These are phyloP conservation scores for Tetragnatha versicolor DNA, from an alignment of 1,140 invertebrate species.

Conservation along the genomic window DNA sequence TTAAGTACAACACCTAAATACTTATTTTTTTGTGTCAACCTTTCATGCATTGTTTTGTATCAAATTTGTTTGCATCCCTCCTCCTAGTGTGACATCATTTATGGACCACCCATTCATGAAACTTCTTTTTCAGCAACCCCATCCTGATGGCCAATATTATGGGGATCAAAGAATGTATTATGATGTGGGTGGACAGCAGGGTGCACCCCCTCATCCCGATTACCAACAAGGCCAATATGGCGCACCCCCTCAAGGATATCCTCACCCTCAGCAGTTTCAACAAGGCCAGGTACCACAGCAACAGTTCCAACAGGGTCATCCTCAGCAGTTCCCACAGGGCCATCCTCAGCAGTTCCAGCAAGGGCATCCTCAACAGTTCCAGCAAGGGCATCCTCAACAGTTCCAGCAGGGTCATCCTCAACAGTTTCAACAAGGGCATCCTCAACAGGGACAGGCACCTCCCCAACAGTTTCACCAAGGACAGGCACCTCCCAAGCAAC, in stretches of 20 bases:
- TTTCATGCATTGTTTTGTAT: too few relatives aligned
- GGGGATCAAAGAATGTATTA: constrained; percentile 39
- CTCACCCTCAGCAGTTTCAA: constrained; percentile 49
- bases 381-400: constrained; percentile 50
- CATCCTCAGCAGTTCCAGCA: constrained; percentile 39
- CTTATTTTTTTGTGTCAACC: too few relatives aligned
- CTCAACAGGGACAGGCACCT: constrained; percentile 20
- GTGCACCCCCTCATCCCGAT: constrained; percentile 7
- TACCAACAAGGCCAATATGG: constrained; percentile 35
- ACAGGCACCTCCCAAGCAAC: constrained; percentile 34
- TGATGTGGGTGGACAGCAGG: constrained; percentile 31
- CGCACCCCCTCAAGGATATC: constrained; percentile 21
- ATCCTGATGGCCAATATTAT: constrained; percentile 3
- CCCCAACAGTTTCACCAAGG: constrained; percentile 19
- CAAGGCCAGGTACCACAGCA: constrained; percentile 49
- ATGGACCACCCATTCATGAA: neutral
- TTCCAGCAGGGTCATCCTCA: constrained; percentile 41
- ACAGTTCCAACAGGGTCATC: constrained; percentile 47
- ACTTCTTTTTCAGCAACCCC: neutral
- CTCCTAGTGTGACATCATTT: too few relatives aligned
- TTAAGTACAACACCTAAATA: too few relatives aligned
- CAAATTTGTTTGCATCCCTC: too few relatives aligned
- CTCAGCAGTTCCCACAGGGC: constrained; percentile 35
- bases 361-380: constrained; percentile 4
- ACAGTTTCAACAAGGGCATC: constrained; percentile 25